Evolutionary conservation across 2,113 vertebrate genomes (phyloP), one percentile per base, ranked within the genome.

Genomic region (Mastomys natalensis): DNA sequence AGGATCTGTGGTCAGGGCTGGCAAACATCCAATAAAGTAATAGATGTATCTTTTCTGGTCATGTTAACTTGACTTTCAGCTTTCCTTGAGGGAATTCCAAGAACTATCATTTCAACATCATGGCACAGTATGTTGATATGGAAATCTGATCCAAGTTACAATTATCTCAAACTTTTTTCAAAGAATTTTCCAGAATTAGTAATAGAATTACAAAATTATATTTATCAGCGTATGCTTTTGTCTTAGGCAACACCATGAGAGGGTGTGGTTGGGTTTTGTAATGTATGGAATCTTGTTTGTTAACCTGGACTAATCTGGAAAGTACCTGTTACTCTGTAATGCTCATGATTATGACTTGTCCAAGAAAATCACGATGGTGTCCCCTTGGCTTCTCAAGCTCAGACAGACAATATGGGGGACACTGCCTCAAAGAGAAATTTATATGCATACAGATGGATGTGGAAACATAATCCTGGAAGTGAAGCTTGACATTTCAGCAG

Each of bases 111-210:
- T 89, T 87, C 87, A 97, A 17, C 1, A 15, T 92, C 16, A 95
- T 88, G 85, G 21, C 48, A 40, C 26, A 88, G 21, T 45, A 81
- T 92, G n/a, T 82, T 89, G 73, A 45, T 22, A 55, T 66, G 13
- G 45, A 62, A 73, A 60, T 84, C 17, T 88, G 66, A 92, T 45
- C n/a, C 66, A 45, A 80, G n/a, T 95, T 95, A 74, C 60, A 86
- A 72, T 92, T 90, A 93, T 58, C 64, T n/a, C 80, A 92, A 45
- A 37, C 26, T n/a, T 95, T 91, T 48, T 87, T 48, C 85, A 90
- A 84, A 86, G 60, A 68, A 72, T 3, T 76, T 87, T 1, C 22
- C 85, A 92, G 87, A 26, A 76, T 77, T 66, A 55, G 17, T 92
- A 88, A 73, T 68, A 17, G 45, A 31, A 37, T 80, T 87, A 55